Conservation (phyloP, 2,113 vertebrate species). For the Podiceps cristatus region DNA sequence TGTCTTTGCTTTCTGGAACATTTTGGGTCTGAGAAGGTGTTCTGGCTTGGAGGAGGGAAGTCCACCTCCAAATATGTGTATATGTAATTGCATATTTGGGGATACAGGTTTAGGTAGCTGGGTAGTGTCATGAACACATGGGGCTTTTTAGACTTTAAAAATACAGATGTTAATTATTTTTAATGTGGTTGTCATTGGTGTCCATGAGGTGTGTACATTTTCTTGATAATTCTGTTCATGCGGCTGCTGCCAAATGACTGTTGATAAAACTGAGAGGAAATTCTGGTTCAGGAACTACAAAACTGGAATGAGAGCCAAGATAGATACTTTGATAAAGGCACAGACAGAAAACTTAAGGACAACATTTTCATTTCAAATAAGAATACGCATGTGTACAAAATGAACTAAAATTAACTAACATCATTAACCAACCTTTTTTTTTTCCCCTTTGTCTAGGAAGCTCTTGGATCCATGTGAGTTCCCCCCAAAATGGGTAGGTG, state of each 20-base stretch:
- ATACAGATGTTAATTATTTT: background rate
- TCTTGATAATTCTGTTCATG: background rate
- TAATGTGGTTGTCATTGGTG: background rate
- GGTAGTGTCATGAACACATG: background rate
- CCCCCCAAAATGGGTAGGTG: background rate
- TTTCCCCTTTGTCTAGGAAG: background rate
- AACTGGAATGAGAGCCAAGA: background rate
- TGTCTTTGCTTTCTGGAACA: background rate
- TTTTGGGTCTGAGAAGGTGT: background rate
- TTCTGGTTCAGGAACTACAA: background rate
- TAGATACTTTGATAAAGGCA: background rate
- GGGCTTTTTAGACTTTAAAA: background rate
- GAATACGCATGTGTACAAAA: background rate
- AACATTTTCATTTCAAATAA: background rate
- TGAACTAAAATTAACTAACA: background rate
- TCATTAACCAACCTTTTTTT: too few relatives aligned
- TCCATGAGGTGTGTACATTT: background rate
- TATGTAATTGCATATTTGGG: background rate
- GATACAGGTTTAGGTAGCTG: background rate
- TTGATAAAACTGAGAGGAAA: background rate
- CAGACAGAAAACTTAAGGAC: background rate
- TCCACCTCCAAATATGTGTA: background rate
- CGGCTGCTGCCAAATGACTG: background rate
- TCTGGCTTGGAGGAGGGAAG: background rate
- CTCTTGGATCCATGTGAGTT: background rate